A percentile compares a stretch with the other conserved stretches of the same genome.
phyloP scores from a whole-genome alignment of 2,888 invertebrate species.

The Acleris literana region DNA sequence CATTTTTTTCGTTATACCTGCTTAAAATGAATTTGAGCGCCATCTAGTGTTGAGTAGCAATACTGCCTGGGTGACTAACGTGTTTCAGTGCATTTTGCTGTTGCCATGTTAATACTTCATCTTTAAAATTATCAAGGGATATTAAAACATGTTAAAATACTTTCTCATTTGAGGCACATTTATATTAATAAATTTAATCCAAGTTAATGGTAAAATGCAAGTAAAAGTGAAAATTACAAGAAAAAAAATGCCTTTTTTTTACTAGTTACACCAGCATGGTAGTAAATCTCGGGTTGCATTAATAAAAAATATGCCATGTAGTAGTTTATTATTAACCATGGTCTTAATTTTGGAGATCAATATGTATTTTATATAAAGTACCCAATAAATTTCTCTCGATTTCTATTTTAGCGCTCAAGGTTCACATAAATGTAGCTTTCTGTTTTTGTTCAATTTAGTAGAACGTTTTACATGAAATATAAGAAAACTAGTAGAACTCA shows the following conservation, averaged over 20 bases:
- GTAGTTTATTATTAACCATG: background rate
- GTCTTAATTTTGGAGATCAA: too few species aligned
- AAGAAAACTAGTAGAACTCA: background rate
- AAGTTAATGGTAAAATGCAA: background rate
- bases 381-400: too few species aligned
- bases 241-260: background rate
- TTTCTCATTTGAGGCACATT: background rate
- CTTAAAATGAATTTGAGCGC: slow-evolving; percentile 3
- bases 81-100: too few species aligned
- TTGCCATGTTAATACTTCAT: too few species aligned
- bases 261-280: background rate
- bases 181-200: background rate
- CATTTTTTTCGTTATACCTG: too few species aligned
- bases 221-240: too few species aligned
- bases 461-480: background rate
- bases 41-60: slow-evolving; percentile 21
- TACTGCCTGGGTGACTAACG: background rate
- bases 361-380: too few species aligned
- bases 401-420: too few species aligned
- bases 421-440: background rate
- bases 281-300: slow-evolving; percentile 6
- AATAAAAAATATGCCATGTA: background rate
- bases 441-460: background rate
- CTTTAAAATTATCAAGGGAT: too few species aligned
- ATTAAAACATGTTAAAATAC: background rate